Conservation (phyloP, 30 jellyfish, hydroid and myxozoan species). For the Rhopilema esculentum region DNA sequence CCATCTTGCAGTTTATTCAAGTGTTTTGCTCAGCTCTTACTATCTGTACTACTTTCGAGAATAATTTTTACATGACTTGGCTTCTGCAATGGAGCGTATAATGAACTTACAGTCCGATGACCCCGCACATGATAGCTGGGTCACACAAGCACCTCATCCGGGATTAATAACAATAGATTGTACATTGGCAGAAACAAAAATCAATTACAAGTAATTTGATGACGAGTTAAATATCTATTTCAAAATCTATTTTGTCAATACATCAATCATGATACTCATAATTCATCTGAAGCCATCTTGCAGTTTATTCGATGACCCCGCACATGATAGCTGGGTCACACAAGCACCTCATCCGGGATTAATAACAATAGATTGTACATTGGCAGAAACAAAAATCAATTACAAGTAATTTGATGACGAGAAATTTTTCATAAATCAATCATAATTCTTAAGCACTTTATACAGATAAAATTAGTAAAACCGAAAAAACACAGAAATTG, state of each 20-base stretch:
- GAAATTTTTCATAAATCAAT: not conserved
- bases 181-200: constrained; percentile 8
- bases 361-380: constrained; percentile 22
- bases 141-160: constrained; percentile 38
- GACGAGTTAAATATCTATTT: constrained; percentile 8
- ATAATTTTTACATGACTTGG: not conserved
- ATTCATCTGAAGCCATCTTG: constrained; percentile 27
- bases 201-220: constrained; percentile 2
- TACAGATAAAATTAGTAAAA: not conserved
- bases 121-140: constrained; percentile 9
- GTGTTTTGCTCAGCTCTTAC: not conserved
- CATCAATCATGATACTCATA: not conserved
- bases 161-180: constrained; percentile 19
- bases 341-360: constrained; percentile 27
- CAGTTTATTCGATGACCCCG: not conserved
- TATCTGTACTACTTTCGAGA: not conserved
- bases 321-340: constrained; percentile 19
- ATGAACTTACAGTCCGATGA: not conserved
- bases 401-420: not conserved
- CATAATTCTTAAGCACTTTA: not conserved
- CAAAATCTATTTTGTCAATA: constrained; percentile 26
- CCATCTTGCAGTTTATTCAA: constrained; percentile 27
- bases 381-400: constrained; percentile 3
- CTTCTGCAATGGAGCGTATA: not conserved
- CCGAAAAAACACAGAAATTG: not conserved